Conservation (phyloP, 2,797 vertebrate species). For the Numenius phaeopus region DNA sequence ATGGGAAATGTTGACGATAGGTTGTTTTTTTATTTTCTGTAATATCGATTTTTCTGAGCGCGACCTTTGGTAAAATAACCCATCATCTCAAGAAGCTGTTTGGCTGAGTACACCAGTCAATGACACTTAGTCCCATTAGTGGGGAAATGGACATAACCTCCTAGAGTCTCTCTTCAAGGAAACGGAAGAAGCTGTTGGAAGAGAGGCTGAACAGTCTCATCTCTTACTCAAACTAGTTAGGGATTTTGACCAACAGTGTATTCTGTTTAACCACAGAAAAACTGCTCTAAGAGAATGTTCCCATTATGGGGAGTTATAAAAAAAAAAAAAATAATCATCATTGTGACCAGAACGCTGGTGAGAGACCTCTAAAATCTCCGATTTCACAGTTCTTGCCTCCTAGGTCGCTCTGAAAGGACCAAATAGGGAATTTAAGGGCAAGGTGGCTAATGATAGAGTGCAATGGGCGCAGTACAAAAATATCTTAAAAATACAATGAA, state of each 20-base stretch:
- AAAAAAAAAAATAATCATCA: background rate
- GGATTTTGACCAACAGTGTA: background rate
- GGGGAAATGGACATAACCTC: background rate
- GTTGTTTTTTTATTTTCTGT: background rate
- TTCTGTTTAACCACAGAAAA: background rate
- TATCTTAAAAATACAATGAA: background rate
- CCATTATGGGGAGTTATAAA: background rate
- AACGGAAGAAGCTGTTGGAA: background rate
- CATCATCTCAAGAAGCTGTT: background rate
- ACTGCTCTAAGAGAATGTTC: background rate
- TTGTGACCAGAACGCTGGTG: background rate
- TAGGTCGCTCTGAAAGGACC: background rate
- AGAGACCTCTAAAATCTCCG: background rate
- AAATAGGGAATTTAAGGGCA: background rate
- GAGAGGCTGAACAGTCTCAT: background rate
- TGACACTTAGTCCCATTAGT: background rate
- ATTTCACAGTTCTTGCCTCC: background rate
- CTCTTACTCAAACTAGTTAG: background rate
- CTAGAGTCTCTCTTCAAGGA: background rate
- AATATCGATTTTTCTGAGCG: conserved; percentile 18
- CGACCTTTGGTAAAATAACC: background rate
- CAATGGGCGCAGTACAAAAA: background rate
- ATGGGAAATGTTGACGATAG: background rate
- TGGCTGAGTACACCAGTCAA: background rate
- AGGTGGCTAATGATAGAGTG: background rate